A percentile compares a stretch with the other conserved stretches of the same genome.
Conservation (phyloP, 2,113 vertebrate genomes). For the Setophaga coronata region DNA sequence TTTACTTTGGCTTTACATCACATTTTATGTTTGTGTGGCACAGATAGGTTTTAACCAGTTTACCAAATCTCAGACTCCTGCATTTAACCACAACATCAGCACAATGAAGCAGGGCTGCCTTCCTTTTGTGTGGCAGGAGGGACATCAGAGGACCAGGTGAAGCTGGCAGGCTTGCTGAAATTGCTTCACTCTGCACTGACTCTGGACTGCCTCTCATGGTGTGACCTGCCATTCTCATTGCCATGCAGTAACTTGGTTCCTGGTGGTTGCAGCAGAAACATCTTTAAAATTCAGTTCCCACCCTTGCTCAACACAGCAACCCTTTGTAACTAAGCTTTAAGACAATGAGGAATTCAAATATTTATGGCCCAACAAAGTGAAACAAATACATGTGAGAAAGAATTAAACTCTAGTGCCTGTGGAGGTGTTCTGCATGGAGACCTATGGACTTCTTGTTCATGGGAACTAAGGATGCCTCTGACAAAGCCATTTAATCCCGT, state of each 20-base stretch:
- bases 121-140: background rate
- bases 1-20: background rate
- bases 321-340: background rate
- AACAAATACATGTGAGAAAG: background rate
- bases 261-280: background rate
- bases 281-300: background rate
- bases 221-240: background rate
- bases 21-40: background rate
- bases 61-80: background rate
- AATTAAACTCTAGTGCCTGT: background rate
- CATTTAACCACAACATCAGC: background rate
- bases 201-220: background rate
- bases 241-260: background rate
- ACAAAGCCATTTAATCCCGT: background rate
- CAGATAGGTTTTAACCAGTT: background rate
- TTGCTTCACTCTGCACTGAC: background rate
- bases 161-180: fast-evolving
- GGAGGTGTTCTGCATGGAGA: background rate
- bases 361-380: background rate
- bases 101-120: background rate
- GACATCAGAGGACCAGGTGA: background rate
- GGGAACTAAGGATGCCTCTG: background rate
- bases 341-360: background rate
- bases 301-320: background rate
- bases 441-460: background rate